Conservation (phyloP, 2,797 vertebrate genomes). For the Acanthiza pusilla region DNA sequence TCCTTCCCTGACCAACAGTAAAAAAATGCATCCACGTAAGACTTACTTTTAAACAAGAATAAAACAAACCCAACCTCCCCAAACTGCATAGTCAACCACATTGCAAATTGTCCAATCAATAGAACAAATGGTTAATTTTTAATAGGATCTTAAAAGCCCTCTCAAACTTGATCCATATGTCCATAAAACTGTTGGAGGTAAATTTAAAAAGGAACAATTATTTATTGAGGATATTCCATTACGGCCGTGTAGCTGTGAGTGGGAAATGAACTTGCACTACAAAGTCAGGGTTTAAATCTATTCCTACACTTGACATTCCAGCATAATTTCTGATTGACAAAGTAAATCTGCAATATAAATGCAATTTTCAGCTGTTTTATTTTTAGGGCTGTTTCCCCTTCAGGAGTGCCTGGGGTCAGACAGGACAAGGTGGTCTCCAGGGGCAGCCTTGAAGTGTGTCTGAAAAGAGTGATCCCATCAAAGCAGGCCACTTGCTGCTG, state of each 20-base stretch:
- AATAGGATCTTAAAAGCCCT: conserved; percentile 64
- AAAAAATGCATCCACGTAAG: not conserved
- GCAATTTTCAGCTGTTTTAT: not conserved
- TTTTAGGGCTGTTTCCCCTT: not conserved
- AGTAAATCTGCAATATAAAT: not conserved
- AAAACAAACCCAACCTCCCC: not conserved
- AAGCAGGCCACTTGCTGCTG: not conserved
- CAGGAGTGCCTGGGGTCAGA: not conserved
- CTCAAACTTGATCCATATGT: conserved; percentile 62
- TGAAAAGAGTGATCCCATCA: not conserved
- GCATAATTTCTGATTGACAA: not conserved
- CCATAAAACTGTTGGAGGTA: conserved; percentile 42
- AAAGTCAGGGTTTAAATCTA: not conserved
- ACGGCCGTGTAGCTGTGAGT: not conserved
- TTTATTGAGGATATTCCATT: conserved; percentile 27
- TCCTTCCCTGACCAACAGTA: not conserved
- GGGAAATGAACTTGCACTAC: not conserved
- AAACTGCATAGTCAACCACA: not conserved
- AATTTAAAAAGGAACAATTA: conserved; percentile 21
- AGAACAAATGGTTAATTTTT: conserved; percentile 61
- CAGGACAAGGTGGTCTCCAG: not conserved
- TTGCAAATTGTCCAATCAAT: conserved; percentile 48
- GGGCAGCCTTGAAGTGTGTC: not conserved
- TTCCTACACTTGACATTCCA: not conserved
- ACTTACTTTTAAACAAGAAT: not conserved